A percentile compares a stretch with the other conserved stretches of the same genome.
These are phyloP conservation scores for Graptemys geographica DNA, from an alignment of 2,797 vertebrate species.

Conservation along the genomic window DNA sequence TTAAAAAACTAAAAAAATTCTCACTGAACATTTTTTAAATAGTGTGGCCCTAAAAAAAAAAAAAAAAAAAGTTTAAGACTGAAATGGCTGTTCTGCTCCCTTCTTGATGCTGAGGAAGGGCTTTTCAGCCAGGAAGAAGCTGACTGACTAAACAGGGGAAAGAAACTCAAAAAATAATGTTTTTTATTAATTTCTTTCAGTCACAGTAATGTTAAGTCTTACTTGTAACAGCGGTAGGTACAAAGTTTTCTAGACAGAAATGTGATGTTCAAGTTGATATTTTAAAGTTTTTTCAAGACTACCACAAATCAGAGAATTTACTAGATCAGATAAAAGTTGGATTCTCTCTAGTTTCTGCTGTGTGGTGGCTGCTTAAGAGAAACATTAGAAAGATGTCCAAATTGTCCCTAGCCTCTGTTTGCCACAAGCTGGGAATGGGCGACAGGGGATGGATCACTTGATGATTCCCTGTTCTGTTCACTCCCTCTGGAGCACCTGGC, in stretches of 20 bases:
- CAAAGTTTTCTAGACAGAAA: neutral
- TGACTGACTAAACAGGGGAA: neutral
- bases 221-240: neutral
- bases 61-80: neutral
- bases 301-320: neutral
- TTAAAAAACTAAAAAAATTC: neutral
- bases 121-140: neutral
- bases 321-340: no score
- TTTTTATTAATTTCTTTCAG: neutral
- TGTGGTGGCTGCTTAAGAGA: neutral
- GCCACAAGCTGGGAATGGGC: no score
- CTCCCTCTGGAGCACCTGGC: no score
- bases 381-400: neutral
- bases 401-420: neutral
- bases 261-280: neutral
- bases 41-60: neutral
- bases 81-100: neutral
- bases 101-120: neutral
- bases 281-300: neutral
- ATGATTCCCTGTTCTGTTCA: no score
- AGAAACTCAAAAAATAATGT: neutral
- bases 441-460: no score
- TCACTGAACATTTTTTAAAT: neutral
- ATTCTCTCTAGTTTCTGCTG: neutral
- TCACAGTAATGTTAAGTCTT: neutral